Evolutionary conservation across 2,888 invertebrate genomes (phyloP), one percentile per base, ranked within the genome.

Genomic region (Parnassius smintheus): DNA sequence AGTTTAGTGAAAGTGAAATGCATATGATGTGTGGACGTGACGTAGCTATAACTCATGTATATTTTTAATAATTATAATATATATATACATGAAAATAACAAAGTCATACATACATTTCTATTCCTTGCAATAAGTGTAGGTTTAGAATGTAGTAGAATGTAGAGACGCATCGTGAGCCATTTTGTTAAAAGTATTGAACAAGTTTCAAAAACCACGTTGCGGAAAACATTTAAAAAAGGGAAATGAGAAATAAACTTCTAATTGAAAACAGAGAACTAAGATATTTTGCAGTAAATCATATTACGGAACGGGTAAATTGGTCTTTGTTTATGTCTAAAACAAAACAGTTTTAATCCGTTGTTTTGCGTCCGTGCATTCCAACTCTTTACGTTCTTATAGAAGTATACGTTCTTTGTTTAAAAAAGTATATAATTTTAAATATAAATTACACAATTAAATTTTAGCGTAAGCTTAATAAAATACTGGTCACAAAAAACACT

Each of bases 401-500:
- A 48, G 58, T 50, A 49, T 46, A 56, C 51, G 44, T 63, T 59
- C 48, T 56, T 46, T 45, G 52, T 52, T 49, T n/a, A 46, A 44
- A 56, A 35, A 59, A 52, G 10, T 25, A 52, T 42, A 35, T 25
- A 50, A 51, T 9, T 42, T 22, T 12, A 54, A 12, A 65, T 49
- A 53, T 61, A 59, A 44, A 54, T 65, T 13, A 54, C 61, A 41
- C 46, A n/a, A 59, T 22, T 61, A 59, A 59, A 45, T 53, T 57
- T 41, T 42, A 42, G 41, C 10, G 1, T 9, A 56, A 54, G 49
- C 62, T 61, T 35, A 61, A 61, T 55, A 58, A 11, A 56, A 65
- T 63, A 68, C 69, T 61, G 65, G 67, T 70, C 68, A 70, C 61
- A 69, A 72, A 69, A 67, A 88, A 45, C 44, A 64, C 92, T 91